Evolutionary conservation across 2,888 invertebrate species (phyloP).

Genomic region (Trissolcus brochymenae): DNA sequence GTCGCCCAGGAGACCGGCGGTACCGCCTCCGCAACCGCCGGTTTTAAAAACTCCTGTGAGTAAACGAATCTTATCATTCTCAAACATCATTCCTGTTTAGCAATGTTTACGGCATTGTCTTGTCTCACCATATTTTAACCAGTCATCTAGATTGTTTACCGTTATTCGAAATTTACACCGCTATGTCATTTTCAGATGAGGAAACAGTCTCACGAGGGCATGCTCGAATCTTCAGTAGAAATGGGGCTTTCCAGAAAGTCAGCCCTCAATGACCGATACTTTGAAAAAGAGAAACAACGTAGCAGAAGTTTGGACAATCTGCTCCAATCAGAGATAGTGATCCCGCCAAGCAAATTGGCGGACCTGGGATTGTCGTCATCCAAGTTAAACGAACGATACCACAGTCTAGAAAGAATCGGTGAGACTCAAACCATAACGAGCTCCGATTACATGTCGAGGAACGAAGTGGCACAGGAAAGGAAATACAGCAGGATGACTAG

Average conservation of each 20-base stretch:
- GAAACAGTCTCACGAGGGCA: slow-evolving; percentile 85
- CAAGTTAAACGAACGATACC: slow-evolving; percentile 91
- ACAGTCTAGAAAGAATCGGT: slow-evolving; percentile 84
- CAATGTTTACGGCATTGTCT: not conserved
- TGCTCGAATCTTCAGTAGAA: slow-evolving; percentile 73
- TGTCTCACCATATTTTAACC: slow-evolving; percentile 5
- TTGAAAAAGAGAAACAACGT: slow-evolving; percentile 87
- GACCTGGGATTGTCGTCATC: slow-evolving; percentile 90
- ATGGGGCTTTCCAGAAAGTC: slow-evolving; percentile 85
- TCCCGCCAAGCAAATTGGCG: slow-evolving; percentile 80
- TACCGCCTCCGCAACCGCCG: slow-evolving; percentile 76
- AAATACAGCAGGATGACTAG: slow-evolving; percentile 77
- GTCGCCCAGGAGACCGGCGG: slow-evolving; percentile 74
- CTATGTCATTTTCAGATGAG: slow-evolving; percentile 74
- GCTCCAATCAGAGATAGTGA: slow-evolving; percentile 79
- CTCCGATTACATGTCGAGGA: slow-evolving; percentile 75
- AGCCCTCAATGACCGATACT: slow-evolving; percentile 92
- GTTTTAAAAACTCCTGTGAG: slow-evolving; percentile 73
- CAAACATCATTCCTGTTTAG: not conserved
- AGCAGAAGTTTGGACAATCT: slow-evolving; percentile 90
- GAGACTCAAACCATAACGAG: slow-evolving; percentile 69
- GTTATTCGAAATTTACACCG: not conserved
- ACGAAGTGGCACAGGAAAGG: slow-evolving; percentile 74
- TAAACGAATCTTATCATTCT: slow-evolving; percentile 10
- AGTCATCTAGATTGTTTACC: not conserved